Conservation (phyloP, 2,888 invertebrate species). For the Heliconius charithonia region DNA sequence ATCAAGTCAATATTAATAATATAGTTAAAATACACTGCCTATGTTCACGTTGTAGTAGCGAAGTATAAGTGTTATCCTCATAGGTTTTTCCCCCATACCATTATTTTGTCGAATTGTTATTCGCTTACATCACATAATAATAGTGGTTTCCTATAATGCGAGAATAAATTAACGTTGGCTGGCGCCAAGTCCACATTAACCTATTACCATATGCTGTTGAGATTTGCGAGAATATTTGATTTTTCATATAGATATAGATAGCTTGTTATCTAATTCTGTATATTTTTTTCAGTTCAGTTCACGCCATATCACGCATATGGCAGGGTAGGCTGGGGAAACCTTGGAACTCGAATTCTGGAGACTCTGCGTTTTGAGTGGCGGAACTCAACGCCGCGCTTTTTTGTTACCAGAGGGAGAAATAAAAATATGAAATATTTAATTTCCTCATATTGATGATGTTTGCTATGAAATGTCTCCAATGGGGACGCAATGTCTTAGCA, state of each 20-base stretch:
- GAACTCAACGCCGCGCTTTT: no score
- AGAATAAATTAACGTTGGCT: conserved; percentile 23
- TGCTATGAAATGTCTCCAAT: no score
- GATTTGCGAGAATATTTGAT: conserved; percentile 7
- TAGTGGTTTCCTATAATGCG: conserved; percentile 22
- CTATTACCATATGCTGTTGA: conserved; percentile 16
- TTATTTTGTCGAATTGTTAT: conserved; percentile 27
- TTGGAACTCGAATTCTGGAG: no score
- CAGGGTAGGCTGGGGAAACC: neutral
- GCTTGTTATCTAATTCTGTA: neutral
- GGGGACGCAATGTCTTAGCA: no score
- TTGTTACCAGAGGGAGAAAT: no score
- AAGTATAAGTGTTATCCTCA: neutral
- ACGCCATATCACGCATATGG: neutral
- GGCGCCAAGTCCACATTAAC: conserved; percentile 14
- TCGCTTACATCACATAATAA: conserved; percentile 24
- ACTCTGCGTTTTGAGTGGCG: no score
- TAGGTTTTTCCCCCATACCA: conserved; percentile 23
- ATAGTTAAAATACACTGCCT: neutral
- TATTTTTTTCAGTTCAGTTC: neutral
- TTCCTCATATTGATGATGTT: no score
- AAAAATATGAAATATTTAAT: no score
- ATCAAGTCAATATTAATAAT: no score
- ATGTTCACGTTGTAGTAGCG: neutral
- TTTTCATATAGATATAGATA: neutral